A percentile compares a stretch with the other conserved stretches of the same genome.
Conservation (phyloP, 2,113 vertebrate species). For the Tauraco erythrolophus region DNA sequence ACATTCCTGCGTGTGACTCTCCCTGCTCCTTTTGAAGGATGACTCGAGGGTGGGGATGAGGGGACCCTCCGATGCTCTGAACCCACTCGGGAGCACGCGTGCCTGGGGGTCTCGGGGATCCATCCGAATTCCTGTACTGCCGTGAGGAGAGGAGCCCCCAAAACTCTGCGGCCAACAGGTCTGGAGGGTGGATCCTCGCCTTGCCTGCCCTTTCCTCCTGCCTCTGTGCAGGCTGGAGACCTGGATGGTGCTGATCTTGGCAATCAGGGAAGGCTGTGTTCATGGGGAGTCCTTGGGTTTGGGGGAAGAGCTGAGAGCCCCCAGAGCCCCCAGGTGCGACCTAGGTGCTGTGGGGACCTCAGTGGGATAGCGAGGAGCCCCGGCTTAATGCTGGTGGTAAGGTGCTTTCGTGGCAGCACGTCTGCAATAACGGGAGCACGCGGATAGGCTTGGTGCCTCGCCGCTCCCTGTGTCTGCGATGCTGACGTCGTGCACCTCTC, state of each 20-base stretch:
- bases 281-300: background rate
- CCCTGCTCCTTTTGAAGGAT: background rate
- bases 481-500: background rate
- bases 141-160: background rate
- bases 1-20: background rate
- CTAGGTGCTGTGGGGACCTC: background rate
- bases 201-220: background rate
- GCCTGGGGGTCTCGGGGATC: background rate
- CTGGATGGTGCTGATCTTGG: fast-evolving
- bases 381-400: background rate
- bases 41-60: background rate
- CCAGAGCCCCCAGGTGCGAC: too few relatives aligned
- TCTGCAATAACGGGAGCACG: fast-evolving
- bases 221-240: background rate
- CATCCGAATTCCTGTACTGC: background rate
- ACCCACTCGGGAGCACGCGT: background rate
- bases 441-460: background rate
- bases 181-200: background rate
- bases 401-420: background rate
- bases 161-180: background rate
- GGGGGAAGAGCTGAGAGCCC: background rate
- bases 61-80: fast-evolving
- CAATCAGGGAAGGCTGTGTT: background rate
- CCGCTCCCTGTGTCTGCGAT: background rate
- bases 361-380: background rate